Evolutionary conservation across 2,797 vertebrate species (phyloP).

Genomic region (Enteromius trimaculatus): DNA sequence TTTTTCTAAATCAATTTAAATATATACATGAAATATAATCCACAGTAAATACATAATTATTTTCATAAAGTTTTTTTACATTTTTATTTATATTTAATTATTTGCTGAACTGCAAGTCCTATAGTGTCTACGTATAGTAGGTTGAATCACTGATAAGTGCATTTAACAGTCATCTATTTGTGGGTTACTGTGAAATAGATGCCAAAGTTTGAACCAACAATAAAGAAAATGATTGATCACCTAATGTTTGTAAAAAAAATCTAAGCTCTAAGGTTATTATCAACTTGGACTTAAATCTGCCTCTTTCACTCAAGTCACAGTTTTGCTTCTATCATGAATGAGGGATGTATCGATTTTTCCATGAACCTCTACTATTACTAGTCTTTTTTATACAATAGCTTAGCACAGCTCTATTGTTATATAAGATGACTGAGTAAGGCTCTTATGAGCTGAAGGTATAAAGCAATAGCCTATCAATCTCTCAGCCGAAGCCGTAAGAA

Average conservation of each 20-base stretch:
- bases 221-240: neutral
- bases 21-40: neutral
- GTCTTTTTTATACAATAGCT: slow-evolving; percentile 51
- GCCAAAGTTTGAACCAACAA: neutral
- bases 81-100: neutral
- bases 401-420: slow-evolving; percentile 61
- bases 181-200: slow-evolving; percentile 40
- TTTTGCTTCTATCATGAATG: slow-evolving; percentile 46
- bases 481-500: slow-evolving; percentile 62
- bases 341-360: slow-evolving; percentile 46
- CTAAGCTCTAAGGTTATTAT: neutral
- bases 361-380: slow-evolving; percentile 60
- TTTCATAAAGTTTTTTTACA: too few relatives aligned
- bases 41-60: neutral
- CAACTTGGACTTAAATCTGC: slow-evolving; percentile 7
- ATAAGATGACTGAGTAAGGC: slow-evolving; percentile 68
- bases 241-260: slow-evolving; percentile 6
- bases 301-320: slow-evolving; percentile 13
- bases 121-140: neutral
- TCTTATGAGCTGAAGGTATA: slow-evolving; percentile 65
- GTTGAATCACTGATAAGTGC: neutral
- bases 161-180: neutral
- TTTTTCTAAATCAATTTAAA: neutral
- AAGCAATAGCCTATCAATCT: slow-evolving; percentile 70
- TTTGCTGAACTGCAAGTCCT: neutral